A percentile compares a stretch with the other conserved stretches of the same genome.
Conservation (phyloP, 2,797 vertebrate species). For the Mastacembelus armatus region DNA sequence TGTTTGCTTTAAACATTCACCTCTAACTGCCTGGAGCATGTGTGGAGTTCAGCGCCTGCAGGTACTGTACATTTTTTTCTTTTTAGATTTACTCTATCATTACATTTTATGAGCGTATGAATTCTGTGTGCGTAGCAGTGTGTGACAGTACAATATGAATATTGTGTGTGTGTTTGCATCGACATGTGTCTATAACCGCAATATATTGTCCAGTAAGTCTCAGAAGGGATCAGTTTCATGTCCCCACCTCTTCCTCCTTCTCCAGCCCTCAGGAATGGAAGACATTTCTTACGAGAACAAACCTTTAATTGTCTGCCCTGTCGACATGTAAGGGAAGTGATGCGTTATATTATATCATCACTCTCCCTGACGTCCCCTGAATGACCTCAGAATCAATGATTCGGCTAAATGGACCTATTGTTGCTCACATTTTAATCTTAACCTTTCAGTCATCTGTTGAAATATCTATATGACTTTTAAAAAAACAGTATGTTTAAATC, state of each 20-base stretch:
- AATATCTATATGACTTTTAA: constrained; percentile 44
- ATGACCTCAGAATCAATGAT: constrained; percentile 73
- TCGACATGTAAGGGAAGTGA: constrained; percentile 79
- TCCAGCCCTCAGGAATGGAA: constrained; percentile 68
- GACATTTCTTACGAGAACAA: constrained; percentile 80
- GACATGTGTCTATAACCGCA: constrained; percentile 66
- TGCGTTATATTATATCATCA: constrained; percentile 82
- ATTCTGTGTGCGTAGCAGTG: constrained; percentile 37
- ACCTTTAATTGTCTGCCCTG: constrained; percentile 80
- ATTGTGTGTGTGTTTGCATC: constrained; percentile 34
- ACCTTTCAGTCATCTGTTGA: constrained; percentile 65
- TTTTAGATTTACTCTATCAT: constrained; percentile 66
- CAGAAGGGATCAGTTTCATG: constrained; percentile 65
- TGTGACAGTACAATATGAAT: constrained; percentile 5
- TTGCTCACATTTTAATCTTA: constrained; percentile 66
- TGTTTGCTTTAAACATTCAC: constrained; percentile 70
- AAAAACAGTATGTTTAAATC: constrained; percentile 40
- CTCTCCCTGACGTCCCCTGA: constrained; percentile 64
- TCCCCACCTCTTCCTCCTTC: constrained; percentile 53
- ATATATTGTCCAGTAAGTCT: constrained; percentile 59
- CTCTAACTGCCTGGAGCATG: constrained; percentile 54
- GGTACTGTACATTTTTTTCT: constrained; percentile 77
- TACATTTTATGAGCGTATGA: constrained; percentile 50
- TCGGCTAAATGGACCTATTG: constrained; percentile 75
- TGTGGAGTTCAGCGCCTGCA: constrained; percentile 62